Base-by-base conservation (phyloP, 1,140 invertebrate species). In the Pseudomyrmex gracilis region DNA sequence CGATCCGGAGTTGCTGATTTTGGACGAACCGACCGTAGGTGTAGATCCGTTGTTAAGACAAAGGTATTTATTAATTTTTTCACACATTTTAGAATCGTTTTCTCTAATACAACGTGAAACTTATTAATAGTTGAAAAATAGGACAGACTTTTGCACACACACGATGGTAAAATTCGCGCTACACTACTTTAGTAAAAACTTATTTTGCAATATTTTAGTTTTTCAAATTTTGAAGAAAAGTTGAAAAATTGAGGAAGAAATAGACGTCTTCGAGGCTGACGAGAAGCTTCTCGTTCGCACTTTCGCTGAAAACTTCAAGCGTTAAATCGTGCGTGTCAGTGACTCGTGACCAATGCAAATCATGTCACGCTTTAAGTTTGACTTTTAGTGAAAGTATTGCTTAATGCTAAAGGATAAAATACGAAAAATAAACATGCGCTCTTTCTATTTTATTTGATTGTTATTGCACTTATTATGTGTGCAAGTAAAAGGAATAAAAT, bases 11-110 rank as follows among this genome's bases (percentile, higher is more conserved):
- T 95, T 99, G 17, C 94, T 99, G 15, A 98, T 99, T 91, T 95
- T 99, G 13, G 98, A 99, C 92, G 98, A 99, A 92, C 98, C 98
- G 0, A 99, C 98, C 0, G 98, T 99, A 20, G 98, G 98, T 24
- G 97, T 99, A 22, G 98, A 99, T 95, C 98, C 98, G 0, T 94
- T 98, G 24, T 95, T 98, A 15, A 95, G 98, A 83, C 97, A 98
- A 94, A 98, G 95, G 96, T 96, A 82, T 90, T 88, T 73, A 1
- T 34, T 34, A 24, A 2, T 47, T 43, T 34, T 3, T 15, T n/a
- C 45, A n/a, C 57, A 22, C 7, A 17, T 57, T 55, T 34, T 34
- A 34, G 5, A 34, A 34, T 34, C 7, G 5, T 34, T 34, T 34
- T 34, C 5, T 4, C 34, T 0, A 34, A 43, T 12, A 10, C 34